phyloP scores from a whole-genome alignment of 2,797 vertebrate genomes.

The Simalia tracyae region DNA sequence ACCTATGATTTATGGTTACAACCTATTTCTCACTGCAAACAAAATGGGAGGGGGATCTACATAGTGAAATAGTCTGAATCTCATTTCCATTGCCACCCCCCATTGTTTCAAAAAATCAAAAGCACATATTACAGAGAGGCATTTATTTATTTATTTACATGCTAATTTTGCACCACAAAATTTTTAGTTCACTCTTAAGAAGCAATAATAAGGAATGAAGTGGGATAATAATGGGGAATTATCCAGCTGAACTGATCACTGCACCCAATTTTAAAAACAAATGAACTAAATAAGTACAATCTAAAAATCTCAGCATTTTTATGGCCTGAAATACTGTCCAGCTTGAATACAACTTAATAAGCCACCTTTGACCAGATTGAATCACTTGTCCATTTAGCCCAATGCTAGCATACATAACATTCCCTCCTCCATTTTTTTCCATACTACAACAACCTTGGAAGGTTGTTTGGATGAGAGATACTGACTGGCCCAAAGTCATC shows the following conservation, averaged over 20 bases:
- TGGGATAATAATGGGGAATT: not conserved
- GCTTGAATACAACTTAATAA: not conserved
- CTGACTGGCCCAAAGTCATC: not conserved
- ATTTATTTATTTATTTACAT: constrained; percentile 47
- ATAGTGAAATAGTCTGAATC: constrained; percentile 67
- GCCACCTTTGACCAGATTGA: not conserved
- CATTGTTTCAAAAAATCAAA: constrained; percentile 68
- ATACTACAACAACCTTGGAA: not conserved
- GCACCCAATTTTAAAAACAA: not conserved
- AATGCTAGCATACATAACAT: not conserved
- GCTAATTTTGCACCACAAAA: constrained; percentile 42
- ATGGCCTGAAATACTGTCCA: constrained; percentile 35
- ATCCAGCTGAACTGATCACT: constrained; percentile 9
- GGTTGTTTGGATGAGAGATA: not conserved
- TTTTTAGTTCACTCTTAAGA: constrained; percentile 49
- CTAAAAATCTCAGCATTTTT: constrained; percentile 33
- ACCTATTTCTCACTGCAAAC: constrained; percentile 64
- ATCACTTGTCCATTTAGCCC: not conserved
- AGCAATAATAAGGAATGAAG: constrained; percentile 40
- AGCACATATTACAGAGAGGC: constrained; percentile 59
- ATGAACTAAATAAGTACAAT: constrained; percentile 32
- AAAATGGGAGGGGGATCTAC: constrained; percentile 70
- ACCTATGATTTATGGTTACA: constrained; percentile 70
- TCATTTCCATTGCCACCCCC: constrained; percentile 2
- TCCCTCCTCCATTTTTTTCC: not conserved